Conservation (phyloP, 2,888 invertebrate genomes). For the Serripes groenlandicus region DNA sequence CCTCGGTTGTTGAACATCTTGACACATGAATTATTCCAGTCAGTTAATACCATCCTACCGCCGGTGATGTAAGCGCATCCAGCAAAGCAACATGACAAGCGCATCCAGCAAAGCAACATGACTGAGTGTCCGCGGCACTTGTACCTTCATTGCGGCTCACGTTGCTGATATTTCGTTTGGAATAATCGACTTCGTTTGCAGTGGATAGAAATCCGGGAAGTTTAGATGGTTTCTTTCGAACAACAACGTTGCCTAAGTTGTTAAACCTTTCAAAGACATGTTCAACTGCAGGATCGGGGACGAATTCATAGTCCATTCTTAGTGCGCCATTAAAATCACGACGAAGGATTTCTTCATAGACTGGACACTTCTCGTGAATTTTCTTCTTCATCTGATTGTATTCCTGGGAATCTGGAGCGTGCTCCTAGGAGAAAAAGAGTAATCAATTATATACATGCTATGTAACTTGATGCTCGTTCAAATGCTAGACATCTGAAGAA, state of each 20-base stretch:
- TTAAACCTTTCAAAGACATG: constrained; percentile 30
- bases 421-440: constrained; percentile 24
- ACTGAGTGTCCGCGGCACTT: constrained; percentile 40
- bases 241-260: constrained; percentile 44
- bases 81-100: constrained; percentile 56
- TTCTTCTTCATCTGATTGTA: constrained; percentile 44
- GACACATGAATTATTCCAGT: constrained; percentile 64
- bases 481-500: too few relatives aligned
- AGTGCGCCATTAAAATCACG: constrained; percentile 56
- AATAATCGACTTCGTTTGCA: constrained; percentile 43
- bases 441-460: too few relatives aligned
- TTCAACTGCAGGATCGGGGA: constrained; percentile 50
- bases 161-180: constrained; percentile 32
- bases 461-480: too few relatives aligned
- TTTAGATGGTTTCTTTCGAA: constrained; percentile 44
- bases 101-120: constrained; percentile 57
- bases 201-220: constrained; percentile 61
- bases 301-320: constrained; percentile 59
- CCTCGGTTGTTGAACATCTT: constrained; percentile 62
- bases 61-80: constrained; percentile 51
- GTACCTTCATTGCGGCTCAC: constrained; percentile 31
- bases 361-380: constrained; percentile 58
- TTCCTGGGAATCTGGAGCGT: constrained; percentile 34
- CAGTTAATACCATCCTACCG: constrained; percentile 53
- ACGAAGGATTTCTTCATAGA: constrained; percentile 65